Evolutionary conservation across 2,797 vertebrate genomes (phyloP), one percentile per base, ranked within the genome.

Genomic region (Nasua narica): DNA sequence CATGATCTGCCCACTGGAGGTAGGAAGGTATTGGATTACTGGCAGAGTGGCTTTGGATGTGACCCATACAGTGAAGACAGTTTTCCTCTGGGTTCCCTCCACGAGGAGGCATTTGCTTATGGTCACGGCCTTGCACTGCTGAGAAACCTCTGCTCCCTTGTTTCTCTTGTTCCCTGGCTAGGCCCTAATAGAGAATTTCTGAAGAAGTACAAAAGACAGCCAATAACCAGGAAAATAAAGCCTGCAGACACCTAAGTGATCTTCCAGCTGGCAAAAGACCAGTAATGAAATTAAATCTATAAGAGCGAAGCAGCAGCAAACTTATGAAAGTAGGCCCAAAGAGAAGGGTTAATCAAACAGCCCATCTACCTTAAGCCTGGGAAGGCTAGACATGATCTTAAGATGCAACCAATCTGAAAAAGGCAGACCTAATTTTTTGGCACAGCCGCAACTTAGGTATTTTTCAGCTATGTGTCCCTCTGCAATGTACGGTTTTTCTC

Each of bases 21-120:
- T 46, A 89, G 37, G 8, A 92, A 48, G 83, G 86, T 87, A 46
- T 98, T 97, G 91, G 40, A 40, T 98, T 97, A 92, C 90, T 18
- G 19, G 56, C 40, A 50, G 67, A 87, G 56, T 82, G 46, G 15
- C 88, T 95, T 90, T 90, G 87, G 52, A 79, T 43, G 1, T 98
- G 98, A 92, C 92, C 97, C 96, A 35, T 32, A 76, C 74, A 52
- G 25, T 16, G 48, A 43, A 92, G 87, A 92, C 58, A 83, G 50
- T 89, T 96, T 83, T 92, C 85, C 85, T 72, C 85, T 56, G 60
- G 54, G 67, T 72, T 89, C 35, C 35, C 37, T 58, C 50, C 48
- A 54, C 1, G 1, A 90, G 54, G 56, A 92, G 54, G 78, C 21
- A 76, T 87, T 97, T 97, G 69, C 76, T 78, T 40, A 25, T 0